phyloP scores from a whole-genome alignment of 2,113 vertebrate genomes.

The Entomyzon cyanotis region DNA sequence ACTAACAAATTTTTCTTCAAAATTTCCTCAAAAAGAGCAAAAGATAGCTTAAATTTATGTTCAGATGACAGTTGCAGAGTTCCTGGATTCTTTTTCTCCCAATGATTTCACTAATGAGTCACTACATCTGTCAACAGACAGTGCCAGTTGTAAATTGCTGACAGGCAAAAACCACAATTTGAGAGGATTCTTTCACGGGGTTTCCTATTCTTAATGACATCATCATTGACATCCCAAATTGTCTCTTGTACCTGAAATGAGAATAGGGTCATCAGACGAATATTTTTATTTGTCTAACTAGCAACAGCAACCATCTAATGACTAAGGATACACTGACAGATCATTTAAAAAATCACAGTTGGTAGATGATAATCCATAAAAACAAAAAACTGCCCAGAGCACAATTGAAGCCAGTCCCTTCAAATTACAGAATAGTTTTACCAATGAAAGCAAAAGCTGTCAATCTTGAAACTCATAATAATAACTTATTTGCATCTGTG shows the following conservation, averaged over 20 bases:
- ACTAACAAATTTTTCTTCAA: background rate
- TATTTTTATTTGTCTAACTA: slow-evolving; percentile 4
- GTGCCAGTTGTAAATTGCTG: background rate
- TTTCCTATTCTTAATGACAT: background rate
- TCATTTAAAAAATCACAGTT: background rate
- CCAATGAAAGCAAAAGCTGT: background rate
- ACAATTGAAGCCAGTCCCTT: background rate
- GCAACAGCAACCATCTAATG: background rate
- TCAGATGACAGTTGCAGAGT: background rate
- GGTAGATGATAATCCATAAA: background rate
- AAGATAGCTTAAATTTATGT: background rate
- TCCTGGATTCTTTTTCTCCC: background rate
- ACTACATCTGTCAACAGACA: background rate
- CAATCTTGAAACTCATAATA: background rate
- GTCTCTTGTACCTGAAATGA: background rate
- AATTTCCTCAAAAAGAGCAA: background rate
- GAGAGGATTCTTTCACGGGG: background rate
- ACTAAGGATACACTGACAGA: background rate
- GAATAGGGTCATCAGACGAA: background rate
- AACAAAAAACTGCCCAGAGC: background rate
- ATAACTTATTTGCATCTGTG: background rate
- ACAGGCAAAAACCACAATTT: background rate
- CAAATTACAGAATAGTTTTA: background rate
- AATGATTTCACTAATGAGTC: background rate
- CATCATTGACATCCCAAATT: background rate